Evolutionary conservation across 2,797 vertebrate genomes (phyloP), one percentile per base, ranked within the genome.

Genomic region (Chelidonichthys spinosus): DNA sequence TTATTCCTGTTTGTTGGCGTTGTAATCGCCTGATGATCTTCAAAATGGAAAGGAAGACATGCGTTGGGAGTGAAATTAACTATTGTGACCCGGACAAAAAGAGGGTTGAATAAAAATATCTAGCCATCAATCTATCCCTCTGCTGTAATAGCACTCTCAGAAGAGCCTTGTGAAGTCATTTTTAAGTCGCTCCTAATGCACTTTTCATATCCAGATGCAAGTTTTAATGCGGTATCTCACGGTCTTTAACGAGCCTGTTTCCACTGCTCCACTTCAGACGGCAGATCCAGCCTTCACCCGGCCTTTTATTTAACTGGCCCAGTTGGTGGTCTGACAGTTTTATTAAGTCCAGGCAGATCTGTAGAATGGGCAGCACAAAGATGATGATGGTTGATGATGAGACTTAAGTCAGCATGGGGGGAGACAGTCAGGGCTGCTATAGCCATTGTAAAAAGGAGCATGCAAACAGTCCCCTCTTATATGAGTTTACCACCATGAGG

Each of bases 261-360:
- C 66, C 61, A 43, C 59, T 36, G 83, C 63, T 61, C 63, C 8
- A 49, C 71, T 63, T 68, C 76, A 82, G 69, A 80, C 64, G 47
- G 76, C 69, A 61, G 74, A 60, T 75, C 40, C 40, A 11, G 77
- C 78, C 62, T 49, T 43, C 56, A 44, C 15, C 37, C 71, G 15
- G 67, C 69, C 25, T 78, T 85, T 85, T 87, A 88, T 89, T 88
- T 87, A 90, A 89, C 76, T 79, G 81, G 54, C 76, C 75, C 88
- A 81, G 86, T 74, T 75, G 85, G 86, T 68, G 83, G 74, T 83
- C 79, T 86, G 86, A 87, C 86, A 86, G 81, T 86, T 90, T 89
- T 84, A 88, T 88, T 83, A 86, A 87, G 85, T 90, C 82, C 81
- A 32, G 67, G 67, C 77, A 76, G 75, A 83, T 85, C 74, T 79